A percentile compares a stretch with the other conserved stretches of the same genome.
phyloP scores from a whole-genome alignment of 1,140 invertebrate genomes.

The Pinna nobilis region DNA sequence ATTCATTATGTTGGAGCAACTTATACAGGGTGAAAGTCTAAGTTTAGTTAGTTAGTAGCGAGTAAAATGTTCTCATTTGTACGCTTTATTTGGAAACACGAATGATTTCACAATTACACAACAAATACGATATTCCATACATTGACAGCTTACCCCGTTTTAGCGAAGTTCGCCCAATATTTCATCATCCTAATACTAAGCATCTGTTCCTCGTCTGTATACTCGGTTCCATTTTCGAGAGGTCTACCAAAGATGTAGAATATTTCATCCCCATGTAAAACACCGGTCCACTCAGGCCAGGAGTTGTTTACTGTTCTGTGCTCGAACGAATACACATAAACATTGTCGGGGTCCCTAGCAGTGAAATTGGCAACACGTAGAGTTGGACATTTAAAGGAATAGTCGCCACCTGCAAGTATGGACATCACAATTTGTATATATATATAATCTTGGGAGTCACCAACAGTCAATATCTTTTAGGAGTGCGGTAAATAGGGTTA shows the following conservation, averaged over 20 bases:
- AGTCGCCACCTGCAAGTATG: too few relatives aligned
- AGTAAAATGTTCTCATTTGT: too few relatives aligned
- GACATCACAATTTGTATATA: too few relatives aligned
- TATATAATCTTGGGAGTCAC: too few relatives aligned
- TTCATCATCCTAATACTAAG: constrained; percentile 89
- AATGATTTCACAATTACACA: too few relatives aligned
- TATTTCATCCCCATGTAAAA: constrained; percentile 14
- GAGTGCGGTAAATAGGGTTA: too few relatives aligned
- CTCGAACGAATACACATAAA: constrained; percentile 66
- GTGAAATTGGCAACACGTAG: not conserved
- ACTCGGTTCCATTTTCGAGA: constrained; percentile 85
- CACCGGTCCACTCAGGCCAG: constrained; percentile 7
- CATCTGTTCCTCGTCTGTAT: constrained; percentile 79
- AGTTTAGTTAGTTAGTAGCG: too few relatives aligned
- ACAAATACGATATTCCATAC: too few relatives aligned
- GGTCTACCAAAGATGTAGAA: constrained; percentile 87
- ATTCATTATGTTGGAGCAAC: too few relatives aligned
- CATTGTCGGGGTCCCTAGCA: constrained; percentile 7
- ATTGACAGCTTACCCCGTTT: constrained; percentile 95
- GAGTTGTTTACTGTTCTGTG: not conserved
- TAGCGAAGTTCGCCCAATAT: constrained; percentile 95
- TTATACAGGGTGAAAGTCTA: too few relatives aligned
- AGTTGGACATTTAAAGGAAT: not conserved
- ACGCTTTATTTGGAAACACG: too few relatives aligned
- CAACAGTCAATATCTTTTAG: too few relatives aligned